Base-by-base conservation (phyloP, 2,797 vertebrate genomes). In the Catharus ustulatus region DNA sequence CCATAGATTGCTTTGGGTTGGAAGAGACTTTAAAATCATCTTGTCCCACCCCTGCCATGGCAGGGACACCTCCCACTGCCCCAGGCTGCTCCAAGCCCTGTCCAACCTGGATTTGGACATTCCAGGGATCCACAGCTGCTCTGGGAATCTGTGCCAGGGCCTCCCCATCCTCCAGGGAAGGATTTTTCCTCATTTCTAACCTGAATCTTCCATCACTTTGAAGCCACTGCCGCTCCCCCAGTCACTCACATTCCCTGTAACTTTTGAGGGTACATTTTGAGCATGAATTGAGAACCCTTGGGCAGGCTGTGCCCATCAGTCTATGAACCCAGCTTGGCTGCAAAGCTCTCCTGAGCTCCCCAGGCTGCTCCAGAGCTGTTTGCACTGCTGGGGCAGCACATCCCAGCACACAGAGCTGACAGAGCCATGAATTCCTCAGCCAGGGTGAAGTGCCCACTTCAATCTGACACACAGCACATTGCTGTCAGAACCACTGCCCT, bases 401-500 rank as follows among this genome's bases (percentile, higher is more conserved):
- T 4, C 84, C n/a, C 34, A 34, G 81, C 75, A 87, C 1, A 1
- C 61, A 40, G 89, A 40, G 73, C 64, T 54, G 84, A 15, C 92
- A 82, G 1, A n/a, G 75, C 4, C 6, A 66, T 15, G 16, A 21
- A 23, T 54, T 15, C 91, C 40, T 15, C 32, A 61, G 68, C 15
- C 78, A n/a, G 1, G 27, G 10, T 8, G 19, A 46, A 91, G 67
- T 22, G 80, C 66, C 46, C 76, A 34, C 76, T 86, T 81, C 15
- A 15, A 45, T 69, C 7, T 93, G 94, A 91, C 61, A 74, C 6
- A n/a, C 1, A 74, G 95, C 90, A 84, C 78, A 36, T 7, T 48
- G 95, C 95, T 94, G 90, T 66, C 91, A 61, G 27, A 88, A 42
- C 30, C 85, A 66, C 58, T 1, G 38, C 77, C 58, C 83, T 72